Conservation (phyloP, 2,797 vertebrate species). For the Helostoma temminkii region DNA sequence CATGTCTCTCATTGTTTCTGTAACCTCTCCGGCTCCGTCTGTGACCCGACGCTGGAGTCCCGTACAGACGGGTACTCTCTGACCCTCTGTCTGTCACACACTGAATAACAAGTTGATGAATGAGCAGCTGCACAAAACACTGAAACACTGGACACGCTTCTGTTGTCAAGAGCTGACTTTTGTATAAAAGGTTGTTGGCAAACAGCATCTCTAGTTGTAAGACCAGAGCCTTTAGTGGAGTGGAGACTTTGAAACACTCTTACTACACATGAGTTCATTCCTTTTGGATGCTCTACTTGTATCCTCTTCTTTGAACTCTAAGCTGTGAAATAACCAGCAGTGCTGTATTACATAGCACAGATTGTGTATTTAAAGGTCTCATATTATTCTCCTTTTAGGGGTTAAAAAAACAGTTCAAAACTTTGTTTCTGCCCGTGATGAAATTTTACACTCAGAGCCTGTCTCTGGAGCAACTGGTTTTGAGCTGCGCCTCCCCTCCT, state of each 20-base stretch:
- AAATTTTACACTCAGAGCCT: too few relatives aligned
- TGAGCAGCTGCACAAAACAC: slow-evolving; percentile 42
- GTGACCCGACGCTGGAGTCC: slow-evolving; percentile 41
- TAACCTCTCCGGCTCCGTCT: slow-evolving; percentile 50
- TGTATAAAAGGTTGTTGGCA: slow-evolving; percentile 21
- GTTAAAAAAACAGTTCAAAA: too few relatives aligned
- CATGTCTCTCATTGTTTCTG: slow-evolving; percentile 34
- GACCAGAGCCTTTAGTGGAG: neutral
- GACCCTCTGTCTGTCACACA: slow-evolving; percentile 46
- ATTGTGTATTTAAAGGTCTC: neutral
- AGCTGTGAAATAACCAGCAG: neutral
- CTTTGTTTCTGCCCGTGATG: too few relatives aligned
- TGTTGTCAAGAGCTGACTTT: slow-evolving; percentile 21
- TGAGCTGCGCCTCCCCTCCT: too few relatives aligned
- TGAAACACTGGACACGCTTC: slow-evolving; percentile 27
- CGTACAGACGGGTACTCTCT: slow-evolving; percentile 42
- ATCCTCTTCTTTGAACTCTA: too few relatives aligned
- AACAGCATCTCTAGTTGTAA: neutral
- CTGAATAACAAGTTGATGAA: slow-evolving; percentile 62
- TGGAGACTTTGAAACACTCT: neutral
- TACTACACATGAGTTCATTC: slow-evolving; percentile 8
- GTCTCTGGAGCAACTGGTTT: too few relatives aligned
- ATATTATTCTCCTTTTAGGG: too few relatives aligned
- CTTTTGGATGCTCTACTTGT: too few relatives aligned
- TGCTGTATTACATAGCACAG: neutral